Evolutionary conservation across 2,888 invertebrate genomes (phyloP).

Genomic region (Eurytoma adleriae): DNA sequence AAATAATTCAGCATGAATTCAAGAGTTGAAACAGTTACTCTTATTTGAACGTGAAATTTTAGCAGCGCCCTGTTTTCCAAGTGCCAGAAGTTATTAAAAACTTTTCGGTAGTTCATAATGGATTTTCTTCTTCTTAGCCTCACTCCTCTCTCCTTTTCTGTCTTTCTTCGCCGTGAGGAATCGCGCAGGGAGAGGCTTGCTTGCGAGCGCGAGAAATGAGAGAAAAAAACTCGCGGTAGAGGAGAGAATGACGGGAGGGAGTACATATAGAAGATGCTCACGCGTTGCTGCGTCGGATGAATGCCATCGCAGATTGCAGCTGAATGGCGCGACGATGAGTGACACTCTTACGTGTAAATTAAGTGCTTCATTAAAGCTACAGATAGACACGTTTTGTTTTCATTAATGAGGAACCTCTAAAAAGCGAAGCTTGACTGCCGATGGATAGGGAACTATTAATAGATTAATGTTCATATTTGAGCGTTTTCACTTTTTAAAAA

Average conservation of each 20-base stretch:
- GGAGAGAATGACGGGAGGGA: not conserved
- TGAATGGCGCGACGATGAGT: slow-evolving; percentile 41
- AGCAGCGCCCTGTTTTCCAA: slow-evolving; percentile 34
- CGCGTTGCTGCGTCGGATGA: slow-evolving; percentile 25
- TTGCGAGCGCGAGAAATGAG: not conserved
- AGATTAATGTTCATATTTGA: not conserved
- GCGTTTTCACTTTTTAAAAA: not conserved
- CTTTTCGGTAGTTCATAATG: slow-evolving; percentile 48
- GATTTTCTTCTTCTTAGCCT: slow-evolving; percentile 25
- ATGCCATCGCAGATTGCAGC: slow-evolving; percentile 45
- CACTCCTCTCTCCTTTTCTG: not conserved
- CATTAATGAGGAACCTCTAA: slow-evolving; percentile 41
- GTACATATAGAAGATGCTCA: not conserved
- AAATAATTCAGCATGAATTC: slow-evolving; percentile 8
- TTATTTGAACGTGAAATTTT: slow-evolving; percentile 10
- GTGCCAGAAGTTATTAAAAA: slow-evolving; percentile 32
- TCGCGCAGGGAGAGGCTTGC: not conserved
- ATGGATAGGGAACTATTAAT: not conserved
- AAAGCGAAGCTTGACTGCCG: not conserved
- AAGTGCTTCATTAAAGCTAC: slow-evolving; percentile 48
- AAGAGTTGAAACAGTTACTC: slow-evolving; percentile 36
- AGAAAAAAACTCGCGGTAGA: not conserved
- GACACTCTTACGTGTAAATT: slow-evolving; percentile 50
- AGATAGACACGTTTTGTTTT: slow-evolving; percentile 37
- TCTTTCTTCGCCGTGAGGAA: too few species aligned